These are phyloP conservation scores for Hypercompe scribonia DNA, from an alignment of 2,888 invertebrate genomes.

Conservation along the genomic window DNA sequence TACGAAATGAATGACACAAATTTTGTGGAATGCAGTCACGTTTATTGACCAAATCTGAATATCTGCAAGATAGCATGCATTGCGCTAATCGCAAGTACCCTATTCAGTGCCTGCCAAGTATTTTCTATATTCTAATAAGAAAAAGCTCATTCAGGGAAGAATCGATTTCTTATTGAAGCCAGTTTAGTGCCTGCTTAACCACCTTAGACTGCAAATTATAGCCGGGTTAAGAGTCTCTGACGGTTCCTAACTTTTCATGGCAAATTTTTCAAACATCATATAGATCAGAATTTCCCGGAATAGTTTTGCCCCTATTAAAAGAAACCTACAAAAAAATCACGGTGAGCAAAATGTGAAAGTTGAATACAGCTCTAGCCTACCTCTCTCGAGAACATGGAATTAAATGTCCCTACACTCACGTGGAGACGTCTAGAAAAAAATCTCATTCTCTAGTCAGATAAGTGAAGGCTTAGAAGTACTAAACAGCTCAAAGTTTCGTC, in stretches of 20 bases:
- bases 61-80: neutral
- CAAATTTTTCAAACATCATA: neutral
- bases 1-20: neutral
- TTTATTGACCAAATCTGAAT: neutral
- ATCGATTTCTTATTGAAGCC: too few species aligned
- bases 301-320: too few species aligned
- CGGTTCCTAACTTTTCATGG: too few species aligned
- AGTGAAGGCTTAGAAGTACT: neutral
- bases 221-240: too few species aligned
- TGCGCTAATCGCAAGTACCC: neutral
- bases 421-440: neutral
- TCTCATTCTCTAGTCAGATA: neutral
- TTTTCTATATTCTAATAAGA: neutral
- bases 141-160: neutral
- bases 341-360: too few species aligned
- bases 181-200: too few species aligned
- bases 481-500: slow-evolving; percentile 12
- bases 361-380: too few species aligned
- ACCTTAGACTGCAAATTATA: too few species aligned
- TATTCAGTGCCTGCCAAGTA: neutral
- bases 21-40: neutral
- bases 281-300: too few species aligned
- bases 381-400: too few species aligned
- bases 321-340: too few species aligned
- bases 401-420: too few species aligned